These are phyloP conservation scores for Mesocricetus auratus DNA, from an alignment of 2,113 vertebrate genomes.

Conservation along the genomic window DNA sequence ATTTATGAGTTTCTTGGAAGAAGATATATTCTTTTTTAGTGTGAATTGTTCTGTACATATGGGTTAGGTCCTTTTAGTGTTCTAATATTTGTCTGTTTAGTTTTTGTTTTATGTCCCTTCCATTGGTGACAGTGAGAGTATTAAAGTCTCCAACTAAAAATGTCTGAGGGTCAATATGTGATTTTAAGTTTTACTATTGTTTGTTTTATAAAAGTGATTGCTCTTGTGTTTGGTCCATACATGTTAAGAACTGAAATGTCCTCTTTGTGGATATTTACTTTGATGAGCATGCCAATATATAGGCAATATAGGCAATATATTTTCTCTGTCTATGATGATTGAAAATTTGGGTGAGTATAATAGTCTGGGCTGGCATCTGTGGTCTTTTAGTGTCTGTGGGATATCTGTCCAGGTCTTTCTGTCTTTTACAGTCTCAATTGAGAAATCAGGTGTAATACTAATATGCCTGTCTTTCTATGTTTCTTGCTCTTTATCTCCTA, in stretches of 20 bases:
- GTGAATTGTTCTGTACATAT: neutral
- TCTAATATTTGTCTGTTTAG: neutral
- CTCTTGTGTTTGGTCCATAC: neutral
- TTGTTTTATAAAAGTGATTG: neutral
- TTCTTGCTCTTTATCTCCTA: neutral
- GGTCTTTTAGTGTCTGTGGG: neutral
- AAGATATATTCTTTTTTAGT: neutral
- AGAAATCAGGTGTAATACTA: neutral
- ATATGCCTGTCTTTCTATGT: neutral
- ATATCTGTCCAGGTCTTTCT: neutral
- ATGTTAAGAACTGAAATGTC: neutral
- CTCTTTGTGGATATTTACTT: neutral
- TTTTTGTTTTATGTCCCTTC: neutral
- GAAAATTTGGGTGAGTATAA: neutral
- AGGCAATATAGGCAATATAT: neutral
- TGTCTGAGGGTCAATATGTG: neutral
- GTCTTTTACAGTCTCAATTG: neutral
- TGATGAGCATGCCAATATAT: too few species aligned
- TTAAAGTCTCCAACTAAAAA: neutral
- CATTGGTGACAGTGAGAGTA: neutral
- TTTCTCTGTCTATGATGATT: neutral
- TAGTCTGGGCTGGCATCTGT: neutral
- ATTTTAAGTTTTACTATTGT: neutral
- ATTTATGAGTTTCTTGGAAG: neutral
- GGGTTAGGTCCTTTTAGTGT: neutral